Base-by-base conservation (phyloP, 2,888 invertebrate species). In the Drosophila cracens region DNA sequence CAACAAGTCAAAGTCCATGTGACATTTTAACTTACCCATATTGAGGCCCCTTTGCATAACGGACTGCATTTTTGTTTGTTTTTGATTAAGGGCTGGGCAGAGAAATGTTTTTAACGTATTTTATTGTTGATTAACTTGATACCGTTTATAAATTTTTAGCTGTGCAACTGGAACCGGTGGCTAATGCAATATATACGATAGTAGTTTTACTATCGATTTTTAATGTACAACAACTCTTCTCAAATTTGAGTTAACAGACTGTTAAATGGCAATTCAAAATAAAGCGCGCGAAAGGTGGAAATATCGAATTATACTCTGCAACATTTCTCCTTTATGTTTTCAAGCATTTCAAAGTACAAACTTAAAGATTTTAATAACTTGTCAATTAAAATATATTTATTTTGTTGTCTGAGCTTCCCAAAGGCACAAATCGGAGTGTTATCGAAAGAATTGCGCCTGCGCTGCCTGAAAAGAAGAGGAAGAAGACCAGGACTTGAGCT, bases 1-100 rank as follows among this genome's bases (percentile, higher is more conserved):
- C 61, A 79, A 60, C 65, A 81, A 69, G 66, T 59, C 73, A 79
- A 79, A 80, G 79, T 80, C 78, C 78, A 81, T 46, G 0, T 25
- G 11, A 34, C 27, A n/a, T 6, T 6, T 16, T 10, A 36, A 61
- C 70, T 69, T 49, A 79, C 79, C 70, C 6, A 68, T 18, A 13
- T 38, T 52, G 0, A 69, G 5, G 1, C 70, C 49, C 25, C 40
- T 68, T 10, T 52, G 68, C 33, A 79, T 49, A 18, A 79, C 29
- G 1, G 65, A 70, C 72, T 81, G 80, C 80, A 81, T 81, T 10
- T 5, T 46, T 8, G 1, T 51, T 27, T 43, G n/a, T 3, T 4
- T 11, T 38, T 53, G 53, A 1, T 27, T 40, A 16, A n/a, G 8
- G 3, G 34, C 25, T 25, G 18, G 16, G 2, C 5, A 40, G 6